A percentile compares a stretch with the other conserved stretches of the same genome.
Evolutionary conservation across 2,888 invertebrate species (phyloP).

Genomic region (Dioctria rufipes): DNA sequence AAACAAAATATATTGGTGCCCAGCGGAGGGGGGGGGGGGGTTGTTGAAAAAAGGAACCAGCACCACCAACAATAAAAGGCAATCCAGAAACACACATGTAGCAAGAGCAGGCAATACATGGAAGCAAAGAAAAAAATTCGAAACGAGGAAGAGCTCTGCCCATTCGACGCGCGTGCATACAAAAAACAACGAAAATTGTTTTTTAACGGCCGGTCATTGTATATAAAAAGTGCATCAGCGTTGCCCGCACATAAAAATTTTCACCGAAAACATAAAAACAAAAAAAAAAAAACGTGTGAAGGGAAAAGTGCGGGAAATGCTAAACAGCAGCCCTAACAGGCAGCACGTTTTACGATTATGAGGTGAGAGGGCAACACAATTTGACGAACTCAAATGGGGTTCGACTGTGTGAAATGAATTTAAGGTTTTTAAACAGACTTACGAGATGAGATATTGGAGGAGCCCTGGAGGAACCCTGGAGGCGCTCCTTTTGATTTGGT

Average conservation of each 20-base stretch:
- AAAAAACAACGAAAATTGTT: constrained; percentile 54
- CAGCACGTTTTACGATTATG: neutral
- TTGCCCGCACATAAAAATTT: constrained; percentile 39
- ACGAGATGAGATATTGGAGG: no score
- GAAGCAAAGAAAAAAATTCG: constrained; percentile 26
- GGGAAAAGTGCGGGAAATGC: constrained; percentile 36
- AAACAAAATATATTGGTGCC: constrained; percentile 21
- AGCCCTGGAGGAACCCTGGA: no score
- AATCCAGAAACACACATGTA: neutral
- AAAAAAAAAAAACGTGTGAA: neutral
- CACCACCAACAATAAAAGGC: constrained; percentile 24
- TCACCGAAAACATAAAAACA: neutral
- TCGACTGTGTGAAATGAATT: neutral
- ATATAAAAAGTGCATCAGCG: constrained; percentile 52
- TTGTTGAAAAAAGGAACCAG: neutral
- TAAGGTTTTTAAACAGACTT: neutral
- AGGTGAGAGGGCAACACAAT: neutral
- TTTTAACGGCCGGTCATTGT: constrained; percentile 48
- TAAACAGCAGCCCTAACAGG: constrained; percentile 8
- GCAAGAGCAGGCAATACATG: constrained; percentile 14
- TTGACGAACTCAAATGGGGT: constrained; percentile 6
- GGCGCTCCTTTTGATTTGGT: no score
- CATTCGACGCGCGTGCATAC: constrained; percentile 48
- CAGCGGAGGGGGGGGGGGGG: neutral
- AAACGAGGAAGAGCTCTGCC: neutral